phyloP scores from a whole-genome alignment of 2,113 vertebrate species.

The Oncorhynchus tshawytscha region DNA sequence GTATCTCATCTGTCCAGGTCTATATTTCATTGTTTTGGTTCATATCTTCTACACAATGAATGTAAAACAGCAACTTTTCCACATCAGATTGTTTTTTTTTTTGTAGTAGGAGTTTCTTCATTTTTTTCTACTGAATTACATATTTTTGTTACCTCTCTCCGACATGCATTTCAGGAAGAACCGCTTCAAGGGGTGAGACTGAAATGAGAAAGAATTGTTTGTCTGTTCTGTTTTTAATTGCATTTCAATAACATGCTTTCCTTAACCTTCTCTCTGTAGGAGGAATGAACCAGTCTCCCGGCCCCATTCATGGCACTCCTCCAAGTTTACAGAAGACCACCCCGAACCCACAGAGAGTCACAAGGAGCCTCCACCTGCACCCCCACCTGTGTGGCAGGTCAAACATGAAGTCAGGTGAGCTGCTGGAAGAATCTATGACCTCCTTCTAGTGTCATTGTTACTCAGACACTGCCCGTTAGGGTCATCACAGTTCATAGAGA shows the following conservation, averaged over 20 bases:
- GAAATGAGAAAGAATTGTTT: not conserved
- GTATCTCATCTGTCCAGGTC: too few species aligned
- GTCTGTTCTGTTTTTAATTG: not conserved
- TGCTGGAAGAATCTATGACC: not conserved
- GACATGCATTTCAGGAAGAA: constrained; percentile 69
- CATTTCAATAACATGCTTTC: not conserved
- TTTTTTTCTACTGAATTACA: too few species aligned
- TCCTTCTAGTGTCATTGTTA: not conserved
- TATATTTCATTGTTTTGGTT: too few species aligned
- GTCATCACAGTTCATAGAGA: not conserved
- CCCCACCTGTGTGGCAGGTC: constrained; percentile 66
- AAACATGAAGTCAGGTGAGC: constrained; percentile 82
- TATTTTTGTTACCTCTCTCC: constrained; percentile 8
- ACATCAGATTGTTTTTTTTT: too few species aligned
- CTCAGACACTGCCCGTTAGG: not conserved
- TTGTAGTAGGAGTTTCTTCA: too few species aligned
- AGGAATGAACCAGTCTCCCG: constrained; percentile 79
- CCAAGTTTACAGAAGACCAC: constrained; percentile 84
- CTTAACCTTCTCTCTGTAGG: constrained; percentile 62
- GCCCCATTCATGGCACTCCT: constrained; percentile 89
- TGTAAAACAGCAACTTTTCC: too few species aligned
- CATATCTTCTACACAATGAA: too few species aligned
- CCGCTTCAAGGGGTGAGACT: constrained; percentile 68
- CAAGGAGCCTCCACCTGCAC: constrained; percentile 13
- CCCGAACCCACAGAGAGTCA: constrained; percentile 58